Evolutionary conservation across 2,797 vertebrate species (phyloP).

Genomic region (Myotis planiceps): DNA sequence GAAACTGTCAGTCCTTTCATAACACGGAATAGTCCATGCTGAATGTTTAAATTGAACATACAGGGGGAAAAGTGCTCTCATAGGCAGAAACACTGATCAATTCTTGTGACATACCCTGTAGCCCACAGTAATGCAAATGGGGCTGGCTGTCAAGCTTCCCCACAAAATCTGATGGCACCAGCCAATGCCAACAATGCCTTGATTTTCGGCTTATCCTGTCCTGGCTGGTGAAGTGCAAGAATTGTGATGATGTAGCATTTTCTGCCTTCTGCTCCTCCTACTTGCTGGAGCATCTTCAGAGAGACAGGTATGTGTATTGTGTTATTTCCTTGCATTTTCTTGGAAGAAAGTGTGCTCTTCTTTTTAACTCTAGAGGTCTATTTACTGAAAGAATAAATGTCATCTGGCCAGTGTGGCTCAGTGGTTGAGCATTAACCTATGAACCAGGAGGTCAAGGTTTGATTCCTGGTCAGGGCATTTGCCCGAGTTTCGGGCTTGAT

Average conservation of each 20-base stretch:
- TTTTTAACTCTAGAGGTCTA: neutral
- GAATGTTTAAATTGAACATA: slow-evolving; percentile 76
- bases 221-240: slow-evolving; percentile 17
- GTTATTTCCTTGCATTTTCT: neutral
- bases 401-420: neutral
- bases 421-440: no score
- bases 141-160: slow-evolving; percentile 53
- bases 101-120: slow-evolving; percentile 52
- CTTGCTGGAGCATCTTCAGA: neutral
- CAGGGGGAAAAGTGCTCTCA: slow-evolving; percentile 34
- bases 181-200: slow-evolving; percentile 46
- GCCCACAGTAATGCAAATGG: slow-evolving; percentile 43
- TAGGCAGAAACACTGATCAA: slow-evolving; percentile 60
- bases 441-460: no score
- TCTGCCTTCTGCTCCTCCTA: slow-evolving; percentile 42
- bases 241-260: neutral
- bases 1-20: slow-evolving; percentile 63
- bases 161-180: slow-evolving; percentile 53
- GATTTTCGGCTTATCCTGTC: slow-evolving; percentile 3
- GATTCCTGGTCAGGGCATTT: no score
- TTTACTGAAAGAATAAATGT: slow-evolving; percentile 23
- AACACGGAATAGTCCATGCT: slow-evolving; percentile 62
- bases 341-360: neutral
- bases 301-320: neutral
- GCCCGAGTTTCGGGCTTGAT: no score